Conservation (phyloP, 2,888 invertebrate species). For the Rhyacophila evoluta region DNA sequence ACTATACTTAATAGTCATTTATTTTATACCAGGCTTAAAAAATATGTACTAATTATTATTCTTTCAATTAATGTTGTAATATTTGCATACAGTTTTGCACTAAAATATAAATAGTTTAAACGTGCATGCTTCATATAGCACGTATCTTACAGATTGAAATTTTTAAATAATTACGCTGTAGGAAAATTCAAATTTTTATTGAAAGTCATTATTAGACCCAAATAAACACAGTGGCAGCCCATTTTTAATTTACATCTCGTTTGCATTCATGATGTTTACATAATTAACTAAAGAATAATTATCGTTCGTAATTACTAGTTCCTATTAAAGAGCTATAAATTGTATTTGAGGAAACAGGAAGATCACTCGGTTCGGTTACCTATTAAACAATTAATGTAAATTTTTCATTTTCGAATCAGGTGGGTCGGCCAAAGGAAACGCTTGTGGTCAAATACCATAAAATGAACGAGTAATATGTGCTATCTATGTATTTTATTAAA, state of each 20-base stretch:
- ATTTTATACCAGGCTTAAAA: too few relatives aligned
- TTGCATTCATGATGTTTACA: slow-evolving; percentile 2
- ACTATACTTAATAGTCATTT: too few relatives aligned
- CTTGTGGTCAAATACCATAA: slow-evolving; percentile 41
- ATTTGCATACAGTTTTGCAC: too few relatives aligned
- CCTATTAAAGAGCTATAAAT: slow-evolving; percentile 3
- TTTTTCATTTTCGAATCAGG: background rate
- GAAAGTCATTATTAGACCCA: background rate
- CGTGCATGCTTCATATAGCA: too few relatives aligned
- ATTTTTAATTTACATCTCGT: slow-evolving; percentile 2
- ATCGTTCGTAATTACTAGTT: slow-evolving; percentile 2
- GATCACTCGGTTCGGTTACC: background rate
- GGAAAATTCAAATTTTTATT: background rate
- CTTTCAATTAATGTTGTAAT: too few relatives aligned
- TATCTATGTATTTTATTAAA: slow-evolving; percentile 23
- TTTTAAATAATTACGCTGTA: background rate
- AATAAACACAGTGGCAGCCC: slow-evolving; percentile 12
- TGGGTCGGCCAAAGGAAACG: slow-evolving; percentile 39
- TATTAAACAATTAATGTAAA: slow-evolving; percentile 9
- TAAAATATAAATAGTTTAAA: too few relatives aligned
- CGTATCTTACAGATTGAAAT: background rate
- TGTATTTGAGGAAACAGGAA: slow-evolving; percentile 1
- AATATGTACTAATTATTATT: too few relatives aligned
- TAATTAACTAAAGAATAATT: slow-evolving; percentile 8
- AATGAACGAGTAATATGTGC: slow-evolving; percentile 34